Percentiles rank a stretch among this genome's conserved stretches.
Evolutionary conservation across 2,797 vertebrate species (phyloP).

Genomic region (Sebastolobus altivelis): DNA sequence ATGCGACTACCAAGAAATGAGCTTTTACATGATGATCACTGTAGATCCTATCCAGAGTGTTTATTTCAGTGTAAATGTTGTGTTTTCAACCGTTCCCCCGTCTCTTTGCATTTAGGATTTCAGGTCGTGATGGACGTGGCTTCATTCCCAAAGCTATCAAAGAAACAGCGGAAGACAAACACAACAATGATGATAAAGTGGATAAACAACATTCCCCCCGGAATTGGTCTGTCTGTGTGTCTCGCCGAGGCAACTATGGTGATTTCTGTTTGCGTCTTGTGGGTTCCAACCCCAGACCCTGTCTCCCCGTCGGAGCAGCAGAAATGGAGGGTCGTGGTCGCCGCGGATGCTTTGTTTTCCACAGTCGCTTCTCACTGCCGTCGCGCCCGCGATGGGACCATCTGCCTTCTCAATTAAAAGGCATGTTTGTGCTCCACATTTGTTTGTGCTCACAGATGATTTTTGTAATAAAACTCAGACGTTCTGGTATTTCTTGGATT

Average conservation of each 20-base stretch:
- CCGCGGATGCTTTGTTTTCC: conserved; percentile 76
- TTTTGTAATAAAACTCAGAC: conserved; percentile 83
- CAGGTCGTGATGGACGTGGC: conserved; percentile 45
- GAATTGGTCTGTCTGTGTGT: conserved; percentile 76
- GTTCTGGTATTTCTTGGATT: conserved; percentile 85
- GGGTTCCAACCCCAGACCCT: conserved; percentile 78
- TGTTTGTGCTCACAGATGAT: conserved; percentile 83
- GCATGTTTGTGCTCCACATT: conserved; percentile 79
- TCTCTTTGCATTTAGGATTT: conserved; percentile 36
- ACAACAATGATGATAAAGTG: conserved; percentile 74
- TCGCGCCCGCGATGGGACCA: conserved; percentile 64
- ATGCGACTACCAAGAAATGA: conserved; percentile 45
- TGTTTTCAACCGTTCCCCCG: conserved; percentile 25
- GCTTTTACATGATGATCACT: conserved; percentile 40
- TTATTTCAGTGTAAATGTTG: conserved; percentile 46
- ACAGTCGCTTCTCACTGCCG: conserved; percentile 62
- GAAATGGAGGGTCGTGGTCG: conserved; percentile 74
- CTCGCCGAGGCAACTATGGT: conserved; percentile 73
- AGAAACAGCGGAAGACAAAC: conserved; percentile 70
- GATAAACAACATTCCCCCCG: conserved; percentile 71
- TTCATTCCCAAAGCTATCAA: conserved; percentile 65
- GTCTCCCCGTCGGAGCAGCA: conserved; percentile 73
- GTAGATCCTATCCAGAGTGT: conserved; percentile 45
- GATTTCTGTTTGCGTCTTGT: conserved; percentile 81
- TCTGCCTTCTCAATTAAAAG: conserved; percentile 82